A percentile compares a stretch with the other conserved stretches of the same genome.
These are phyloP conservation scores for Zapus hudsonius DNA, from an alignment of 2,113 vertebrate species.

Conservation along the genomic window DNA sequence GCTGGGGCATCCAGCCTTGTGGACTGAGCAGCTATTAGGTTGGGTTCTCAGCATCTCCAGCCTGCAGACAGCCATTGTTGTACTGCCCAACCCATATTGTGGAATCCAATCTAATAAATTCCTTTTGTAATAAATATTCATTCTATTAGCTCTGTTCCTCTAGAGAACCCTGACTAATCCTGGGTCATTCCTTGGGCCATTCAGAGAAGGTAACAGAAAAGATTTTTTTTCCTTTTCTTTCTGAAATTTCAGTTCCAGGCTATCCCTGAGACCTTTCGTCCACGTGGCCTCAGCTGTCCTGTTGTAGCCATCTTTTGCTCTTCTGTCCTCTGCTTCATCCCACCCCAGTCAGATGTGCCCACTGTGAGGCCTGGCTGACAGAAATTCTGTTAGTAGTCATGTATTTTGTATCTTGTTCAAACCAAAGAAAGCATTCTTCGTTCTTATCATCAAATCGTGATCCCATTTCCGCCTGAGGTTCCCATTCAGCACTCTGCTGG, in stretches of 20 bases:
- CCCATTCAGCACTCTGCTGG: background rate
- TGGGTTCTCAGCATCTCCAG: no score
- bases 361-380: accelerated
- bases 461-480: background rate
- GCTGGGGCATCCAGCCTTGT: no score
- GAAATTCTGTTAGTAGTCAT: background rate
- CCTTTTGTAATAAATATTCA: no score
- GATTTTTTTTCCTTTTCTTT: background rate
- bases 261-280: background rate
- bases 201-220: background rate
- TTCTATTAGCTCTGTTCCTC: no score
- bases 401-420: background rate
- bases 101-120: no score
- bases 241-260: background rate
- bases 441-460: background rate
- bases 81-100: no score
- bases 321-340: background rate
- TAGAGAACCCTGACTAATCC: no score
- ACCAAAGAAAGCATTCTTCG: background rate
- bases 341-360: background rate
- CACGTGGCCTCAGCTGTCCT: no score
- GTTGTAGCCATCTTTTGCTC: background rate
- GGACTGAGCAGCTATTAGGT: no score
- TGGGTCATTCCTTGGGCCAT: background rate
- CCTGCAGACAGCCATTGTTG: no score